Percentiles rank a stretch among this genome's conserved stretches.
These are phyloP conservation scores for Spatula clypeata DNA, from an alignment of 2,797 vertebrate genomes.

Conservation along the genomic window DNA sequence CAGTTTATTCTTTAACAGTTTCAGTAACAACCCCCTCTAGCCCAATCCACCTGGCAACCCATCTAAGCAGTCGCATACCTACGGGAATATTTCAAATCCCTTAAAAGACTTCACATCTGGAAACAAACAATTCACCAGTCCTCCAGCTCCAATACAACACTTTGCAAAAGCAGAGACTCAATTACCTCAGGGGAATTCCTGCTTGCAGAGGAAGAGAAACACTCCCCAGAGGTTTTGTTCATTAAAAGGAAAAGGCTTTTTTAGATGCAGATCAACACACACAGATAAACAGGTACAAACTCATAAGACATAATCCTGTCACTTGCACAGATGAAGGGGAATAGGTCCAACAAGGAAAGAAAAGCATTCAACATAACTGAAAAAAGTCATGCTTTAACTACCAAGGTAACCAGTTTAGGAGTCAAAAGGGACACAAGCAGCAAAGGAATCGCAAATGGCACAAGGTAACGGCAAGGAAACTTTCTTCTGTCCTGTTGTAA, in stretches of 20 bases:
- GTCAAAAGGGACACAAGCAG: neutral
- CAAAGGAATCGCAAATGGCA: neutral
- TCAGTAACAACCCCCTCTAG: neutral
- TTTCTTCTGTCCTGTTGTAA: neutral
- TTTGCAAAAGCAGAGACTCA: neutral
- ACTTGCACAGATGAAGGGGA: neutral
- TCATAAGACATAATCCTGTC: neutral
- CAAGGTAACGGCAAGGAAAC: neutral
- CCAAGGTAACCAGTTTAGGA: neutral
- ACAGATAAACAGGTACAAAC: neutral
- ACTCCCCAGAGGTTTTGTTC: neutral
- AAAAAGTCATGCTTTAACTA: neutral
- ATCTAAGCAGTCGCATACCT: neutral
- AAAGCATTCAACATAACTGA: neutral
- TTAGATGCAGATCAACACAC: neutral
- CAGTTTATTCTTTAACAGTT: neutral
- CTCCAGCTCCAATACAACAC: neutral
- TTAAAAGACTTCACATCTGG: neutral
- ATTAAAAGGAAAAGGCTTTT: neutral
- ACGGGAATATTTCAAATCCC: neutral
- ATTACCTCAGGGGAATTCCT: neutral
- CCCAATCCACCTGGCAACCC: neutral
- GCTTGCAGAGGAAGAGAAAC: neutral
- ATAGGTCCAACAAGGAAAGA: neutral
- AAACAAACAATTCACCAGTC: neutral